Evolutionary conservation across 2,113 vertebrate genomes (phyloP).

Genomic region (Azemiops feae): DNA sequence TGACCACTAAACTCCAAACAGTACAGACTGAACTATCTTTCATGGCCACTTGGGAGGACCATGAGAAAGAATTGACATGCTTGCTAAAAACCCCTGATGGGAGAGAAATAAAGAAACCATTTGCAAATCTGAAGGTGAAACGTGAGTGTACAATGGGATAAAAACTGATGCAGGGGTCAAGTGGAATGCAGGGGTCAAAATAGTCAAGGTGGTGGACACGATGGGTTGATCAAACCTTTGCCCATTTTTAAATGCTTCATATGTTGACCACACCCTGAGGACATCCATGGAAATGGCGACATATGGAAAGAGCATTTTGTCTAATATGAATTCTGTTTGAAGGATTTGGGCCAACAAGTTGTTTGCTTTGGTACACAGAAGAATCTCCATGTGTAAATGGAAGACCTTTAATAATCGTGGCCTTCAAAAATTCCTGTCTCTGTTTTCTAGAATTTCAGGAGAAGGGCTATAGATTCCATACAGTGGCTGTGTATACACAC

Average conservation of each 20-base stretch:
- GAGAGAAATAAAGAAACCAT: not conserved
- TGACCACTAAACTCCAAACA: rapidly evolving
- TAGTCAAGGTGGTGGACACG: not conserved
- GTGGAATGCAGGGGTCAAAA: not conserved
- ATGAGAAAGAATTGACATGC: not conserved
- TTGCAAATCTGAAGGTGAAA: not conserved
- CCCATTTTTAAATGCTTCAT: not conserved
- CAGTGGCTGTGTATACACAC: not conserved
- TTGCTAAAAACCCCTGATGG: not conserved
- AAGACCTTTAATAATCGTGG: not conserved
- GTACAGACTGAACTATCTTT: not conserved
- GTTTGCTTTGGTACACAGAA: not conserved
- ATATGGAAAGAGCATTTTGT: not conserved
- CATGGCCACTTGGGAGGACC: not conserved
- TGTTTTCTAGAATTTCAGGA: not conserved
- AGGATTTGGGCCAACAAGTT: not conserved
- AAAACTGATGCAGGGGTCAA: not conserved
- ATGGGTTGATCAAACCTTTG: not conserved
- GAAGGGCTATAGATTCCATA: not conserved
- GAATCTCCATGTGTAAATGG: not conserved
- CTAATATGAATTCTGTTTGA: not conserved
- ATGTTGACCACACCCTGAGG: not conserved
- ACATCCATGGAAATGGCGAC: not conserved
- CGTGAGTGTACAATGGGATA: not conserved
- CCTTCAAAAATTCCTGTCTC: not conserved